phyloP scores from a whole-genome alignment of 2,113 vertebrate genomes.

The Tricholaema leucomelas region DNA sequence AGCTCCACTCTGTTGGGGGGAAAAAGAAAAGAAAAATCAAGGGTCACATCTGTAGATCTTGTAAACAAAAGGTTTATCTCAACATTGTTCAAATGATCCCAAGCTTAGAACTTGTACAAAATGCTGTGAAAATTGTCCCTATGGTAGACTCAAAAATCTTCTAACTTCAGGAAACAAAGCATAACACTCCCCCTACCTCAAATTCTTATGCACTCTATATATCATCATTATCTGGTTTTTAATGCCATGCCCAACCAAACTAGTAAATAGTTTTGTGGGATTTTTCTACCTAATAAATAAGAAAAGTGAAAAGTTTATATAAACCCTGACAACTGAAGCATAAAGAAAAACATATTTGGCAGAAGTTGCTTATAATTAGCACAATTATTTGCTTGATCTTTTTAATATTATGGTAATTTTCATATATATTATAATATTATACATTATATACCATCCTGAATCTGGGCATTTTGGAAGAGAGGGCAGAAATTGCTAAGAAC shows the following conservation, averaged over 20 bases:
- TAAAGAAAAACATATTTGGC: not conserved
- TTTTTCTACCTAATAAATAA: not conserved
- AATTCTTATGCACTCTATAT: not conserved
- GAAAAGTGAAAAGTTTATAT: not conserved
- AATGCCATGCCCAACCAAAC: not conserved
- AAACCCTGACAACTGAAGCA: not conserved
- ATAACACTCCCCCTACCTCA: not conserved
- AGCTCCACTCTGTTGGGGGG: constrained; percentile 84
- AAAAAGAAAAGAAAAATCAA: not conserved
- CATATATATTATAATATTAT: not conserved
- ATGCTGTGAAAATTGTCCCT: not conserved
- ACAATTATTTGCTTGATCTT: not conserved
- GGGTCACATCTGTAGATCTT: not conserved
- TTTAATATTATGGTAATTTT: not conserved
- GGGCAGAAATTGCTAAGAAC: not conserved
- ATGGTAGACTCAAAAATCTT: not conserved
- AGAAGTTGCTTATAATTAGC: not conserved
- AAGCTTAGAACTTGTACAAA: not conserved
- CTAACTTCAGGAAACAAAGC: not conserved
- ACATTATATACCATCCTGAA: not conserved
- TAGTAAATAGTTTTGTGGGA: not conserved
- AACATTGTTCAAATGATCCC: not conserved
- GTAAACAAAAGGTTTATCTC: not conserved
- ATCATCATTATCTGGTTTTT: not conserved
- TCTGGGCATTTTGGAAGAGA: not conserved